These are phyloP conservation scores for Macroteleia sp. DNA, from an alignment of 2,888 invertebrate genomes.

Conservation along the genomic window DNA sequence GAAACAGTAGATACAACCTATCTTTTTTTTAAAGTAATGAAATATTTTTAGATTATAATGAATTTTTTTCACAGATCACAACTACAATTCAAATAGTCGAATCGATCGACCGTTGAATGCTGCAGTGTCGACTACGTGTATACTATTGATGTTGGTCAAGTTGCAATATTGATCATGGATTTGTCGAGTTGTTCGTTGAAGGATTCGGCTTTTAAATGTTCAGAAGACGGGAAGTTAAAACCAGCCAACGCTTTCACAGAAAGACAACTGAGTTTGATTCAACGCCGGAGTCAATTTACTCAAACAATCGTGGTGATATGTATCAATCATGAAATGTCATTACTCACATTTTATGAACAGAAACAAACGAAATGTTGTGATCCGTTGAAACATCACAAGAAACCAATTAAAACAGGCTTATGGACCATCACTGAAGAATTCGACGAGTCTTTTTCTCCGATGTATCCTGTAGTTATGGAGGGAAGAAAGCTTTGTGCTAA, in stretches of 20 bases:
- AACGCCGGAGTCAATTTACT: slow-evolving; percentile 7
- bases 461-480: slow-evolving; percentile 3
- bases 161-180: slow-evolving; percentile 3
- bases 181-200: slow-evolving; percentile 7
- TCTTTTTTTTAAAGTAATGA: neutral
- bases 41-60: neutral
- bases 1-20: neutral
- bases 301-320: neutral
- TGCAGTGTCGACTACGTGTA: too few species aligned
- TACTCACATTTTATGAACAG: too few species aligned
- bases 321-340: neutral
- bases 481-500: slow-evolving; percentile 2
- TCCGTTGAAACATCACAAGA: slow-evolving; percentile 1
- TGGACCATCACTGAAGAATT: slow-evolving; percentile 2
- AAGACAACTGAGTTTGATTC: neutral
- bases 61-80: too few species aligned
- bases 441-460: neutral
- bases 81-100: too few species aligned
- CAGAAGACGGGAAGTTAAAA: slow-evolving; percentile 8
- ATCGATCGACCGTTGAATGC: too few species aligned
- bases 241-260: neutral
- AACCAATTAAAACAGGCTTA: neutral
- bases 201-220: slow-evolving; percentile 1
- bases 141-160: too few species aligned
- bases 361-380: too few species aligned